Base-by-base conservation (phyloP, 2,113 vertebrate genomes). In the Puma concolor region DNA sequence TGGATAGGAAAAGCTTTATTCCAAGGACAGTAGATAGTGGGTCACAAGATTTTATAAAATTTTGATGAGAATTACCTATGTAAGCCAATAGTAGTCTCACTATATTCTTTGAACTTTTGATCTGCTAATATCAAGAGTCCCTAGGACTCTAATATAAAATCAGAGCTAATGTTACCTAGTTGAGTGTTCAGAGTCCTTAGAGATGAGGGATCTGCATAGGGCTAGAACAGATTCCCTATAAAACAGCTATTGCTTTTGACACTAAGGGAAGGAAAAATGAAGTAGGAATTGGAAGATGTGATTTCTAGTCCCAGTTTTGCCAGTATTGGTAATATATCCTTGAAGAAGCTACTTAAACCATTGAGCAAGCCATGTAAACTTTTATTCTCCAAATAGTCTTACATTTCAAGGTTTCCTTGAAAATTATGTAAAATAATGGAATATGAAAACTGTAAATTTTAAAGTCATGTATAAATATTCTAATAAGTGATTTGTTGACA, bases 11-110 rank as follows among this genome's bases (percentile, higher is more conserved):
- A 79, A 60, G n/a, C 52, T 76, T 93, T 64, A 57, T 90, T 91
- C 12, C 52, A 63, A 77, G 38, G n/a, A 69, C 71, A 63, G 79
- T 79, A 41, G 14, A n/a, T 92, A 74, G 64, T 64, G 29, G 27
- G 12, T 92, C 52, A 77, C 10, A 89, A 76, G 36, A 84, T 90
- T 84, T 77, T 81, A 8, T 84, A 77, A 90, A 84, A 90, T 52
- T 80, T 89, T 96, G 31, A 52, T 84, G 50, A 94, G 64, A 96
- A 87, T 91, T 86, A 66, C 25, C 50, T 91, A 72, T 41, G 1
- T 86, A 81, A 44, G 44, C 66, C 44, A 74, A 38, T 86, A 63
- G 72, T 86, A 41, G 41, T 36, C 12, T 48, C 29, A 72, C 64
- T 86, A 10, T 94, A n/a, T 80, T 50, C 31, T 77, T 66, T 54